These are phyloP conservation scores for Lamprologus callipterus DNA, from an alignment of 2,113 vertebrate genomes.

Conservation along the genomic window DNA sequence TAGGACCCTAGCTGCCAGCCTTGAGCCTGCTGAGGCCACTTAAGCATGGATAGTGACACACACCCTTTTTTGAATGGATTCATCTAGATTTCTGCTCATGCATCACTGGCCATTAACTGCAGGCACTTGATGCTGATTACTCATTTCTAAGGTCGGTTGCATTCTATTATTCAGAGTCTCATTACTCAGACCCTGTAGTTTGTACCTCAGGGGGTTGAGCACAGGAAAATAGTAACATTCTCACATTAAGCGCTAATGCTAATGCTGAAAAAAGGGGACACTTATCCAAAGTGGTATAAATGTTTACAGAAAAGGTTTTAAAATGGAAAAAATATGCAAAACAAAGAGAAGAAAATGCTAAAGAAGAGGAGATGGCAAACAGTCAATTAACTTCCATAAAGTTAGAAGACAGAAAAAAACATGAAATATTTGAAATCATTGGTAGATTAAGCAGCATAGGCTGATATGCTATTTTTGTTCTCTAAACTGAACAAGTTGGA, in stretches of 20 bases:
- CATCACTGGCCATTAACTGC: constrained; percentile 9
- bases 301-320: neutral
- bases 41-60: neutral
- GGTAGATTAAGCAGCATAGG: neutral
- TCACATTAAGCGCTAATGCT: neutral
- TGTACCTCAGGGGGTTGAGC: neutral
- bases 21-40: neutral
- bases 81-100: constrained; percentile 18
- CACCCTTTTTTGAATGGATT: neutral
- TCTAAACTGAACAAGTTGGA: neutral
- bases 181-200: neutral
- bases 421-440: neutral
- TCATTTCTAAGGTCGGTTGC: neutral
- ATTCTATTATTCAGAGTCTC: neutral
- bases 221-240: neutral
- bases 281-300: neutral
- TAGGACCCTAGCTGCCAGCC: constrained; percentile 5
- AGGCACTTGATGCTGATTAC: neutral
- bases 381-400: neutral
- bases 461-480: neutral
- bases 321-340: neutral
- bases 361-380: neutral
- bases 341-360: neutral
- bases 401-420: neutral
- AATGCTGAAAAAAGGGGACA: neutral